Evolutionary conservation across 1,140 invertebrate species (phyloP).

Genomic region (Zaprionus gabonicus): DNA sequence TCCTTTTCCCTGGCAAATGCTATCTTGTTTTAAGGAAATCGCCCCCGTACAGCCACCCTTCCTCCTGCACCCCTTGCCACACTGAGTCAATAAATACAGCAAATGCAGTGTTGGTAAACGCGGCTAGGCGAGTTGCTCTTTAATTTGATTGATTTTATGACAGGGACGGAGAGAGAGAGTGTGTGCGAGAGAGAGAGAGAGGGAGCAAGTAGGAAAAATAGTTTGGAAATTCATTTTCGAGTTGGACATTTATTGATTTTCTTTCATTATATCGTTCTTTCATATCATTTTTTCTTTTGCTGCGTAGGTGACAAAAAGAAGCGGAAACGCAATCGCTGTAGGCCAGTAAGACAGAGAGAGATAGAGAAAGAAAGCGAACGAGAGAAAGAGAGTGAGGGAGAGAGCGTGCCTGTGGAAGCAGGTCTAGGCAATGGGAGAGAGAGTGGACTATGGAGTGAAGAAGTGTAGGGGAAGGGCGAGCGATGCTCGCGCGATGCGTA

Average conservation of each 20-base stretch:
- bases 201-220: neutral
- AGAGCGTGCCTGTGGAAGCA: constrained; percentile 4
- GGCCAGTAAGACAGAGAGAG: neutral
- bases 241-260: constrained; percentile 32
- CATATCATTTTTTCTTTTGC: constrained; percentile 14
- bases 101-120: constrained; percentile 5
- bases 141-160: constrained; percentile 48
- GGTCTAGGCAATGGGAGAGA: neutral
- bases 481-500: constrained; percentile 6
- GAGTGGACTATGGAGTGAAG: neutral
- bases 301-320: constrained; percentile 59
- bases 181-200: neutral
- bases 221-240: constrained; percentile 24
- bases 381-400: neutral
- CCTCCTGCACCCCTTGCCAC: neutral
- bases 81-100: neutral
- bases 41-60: neutral
- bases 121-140: constrained; percentile 12
- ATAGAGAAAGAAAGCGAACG: neutral
- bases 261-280: neutral
- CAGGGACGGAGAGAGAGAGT: neutral
- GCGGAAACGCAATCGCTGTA: constrained; percentile 5
- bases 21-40: constrained; percentile 19
- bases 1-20: constrained; percentile 35
- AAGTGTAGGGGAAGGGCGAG: neutral